Base-by-base conservation (phyloP, 1,140 invertebrate genomes). In the Heliconius hermathena region DNA sequence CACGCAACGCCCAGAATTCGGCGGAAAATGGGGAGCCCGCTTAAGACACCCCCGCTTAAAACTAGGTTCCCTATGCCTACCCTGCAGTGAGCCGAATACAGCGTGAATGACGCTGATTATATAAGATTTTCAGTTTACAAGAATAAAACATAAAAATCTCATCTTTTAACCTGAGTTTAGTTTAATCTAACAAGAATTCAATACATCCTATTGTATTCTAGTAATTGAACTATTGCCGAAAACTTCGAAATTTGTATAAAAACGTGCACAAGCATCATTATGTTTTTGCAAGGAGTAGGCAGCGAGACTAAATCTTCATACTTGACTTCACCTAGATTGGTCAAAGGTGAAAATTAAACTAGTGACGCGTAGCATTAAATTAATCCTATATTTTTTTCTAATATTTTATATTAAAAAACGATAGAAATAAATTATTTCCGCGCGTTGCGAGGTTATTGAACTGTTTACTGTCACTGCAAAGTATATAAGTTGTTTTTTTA, bases 331-430 rank as follows among this genome's bases (percentile, higher is more conserved):
- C 38, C 38, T 76, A 52, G 71, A 81, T 81, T 81, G 74, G 82
- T 83, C 73, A 82, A 86, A 85, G 82, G 82, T 86, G 82, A 86
- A 84, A 84, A 83, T 82, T 36, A 20, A 81, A 71, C 76, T 81
- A 82, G 49, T 80, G 73, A 82, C 79, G 78, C 80, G 80, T 74
- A 77, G 82, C 83, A 81, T 78, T 54, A 72, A 78, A 76, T 82
- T 60, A 46, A 22, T 22, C 60, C 9, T 66, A 26, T 66, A 26
- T 66, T 57, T 9, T 57, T 54, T 6, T 18, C 5, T 18, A 52
- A 18, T 52, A 52, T 52, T 18, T 52, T 20, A 18, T 52, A 20
- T 52, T 8, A 52, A 52, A 49, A 52, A 52, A 52, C 20, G 1
- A 20, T 52, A 52, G 3, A 6, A 52, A 20, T 52, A 20, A 52